Evolutionary conservation across 2,113 vertebrate genomes (phyloP).

Genomic region (Otis tarda): DNA sequence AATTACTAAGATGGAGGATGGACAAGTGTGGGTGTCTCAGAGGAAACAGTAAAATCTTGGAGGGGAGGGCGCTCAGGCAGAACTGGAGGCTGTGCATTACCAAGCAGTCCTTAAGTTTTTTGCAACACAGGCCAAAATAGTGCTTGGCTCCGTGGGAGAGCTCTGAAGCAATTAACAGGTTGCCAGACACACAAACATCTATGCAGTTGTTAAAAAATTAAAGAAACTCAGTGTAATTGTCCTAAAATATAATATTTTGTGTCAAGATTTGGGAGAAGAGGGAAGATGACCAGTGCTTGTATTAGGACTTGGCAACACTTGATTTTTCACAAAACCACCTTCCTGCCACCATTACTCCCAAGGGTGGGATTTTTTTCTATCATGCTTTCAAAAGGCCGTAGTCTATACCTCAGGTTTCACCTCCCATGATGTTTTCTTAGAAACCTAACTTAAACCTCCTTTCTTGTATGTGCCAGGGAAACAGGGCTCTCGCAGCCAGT

Average conservation of each 20-base stretch:
- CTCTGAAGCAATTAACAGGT: not conserved
- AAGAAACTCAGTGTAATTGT: not conserved
- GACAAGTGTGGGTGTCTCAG: not conserved
- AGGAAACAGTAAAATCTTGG: not conserved
- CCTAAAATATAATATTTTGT: not conserved
- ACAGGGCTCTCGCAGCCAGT: not conserved
- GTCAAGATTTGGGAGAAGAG: not conserved
- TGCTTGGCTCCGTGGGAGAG: not conserved
- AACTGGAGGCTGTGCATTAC: not conserved
- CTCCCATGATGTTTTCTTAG: not conserved
- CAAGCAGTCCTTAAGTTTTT: not conserved
- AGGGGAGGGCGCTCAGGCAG: not conserved
- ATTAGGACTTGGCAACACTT: not conserved
- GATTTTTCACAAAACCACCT: not conserved
- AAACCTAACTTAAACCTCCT: not conserved
- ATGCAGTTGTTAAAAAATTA: not conserved
- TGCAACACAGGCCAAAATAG: not conserved
- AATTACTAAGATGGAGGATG: not conserved
- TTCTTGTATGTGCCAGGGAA: not conserved
- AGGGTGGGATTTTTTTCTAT: not conserved
- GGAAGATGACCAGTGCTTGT: not conserved
- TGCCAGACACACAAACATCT: not conserved
- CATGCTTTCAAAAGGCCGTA: not conserved
- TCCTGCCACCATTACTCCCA: accelerated
- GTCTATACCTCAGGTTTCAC: not conserved